A percentile compares a stretch with the other conserved stretches of the same genome.
These are phyloP conservation scores for Apodemia duryi DNA, from an alignment of 2,888 invertebrate genomes.

Conservation along the genomic window DNA sequence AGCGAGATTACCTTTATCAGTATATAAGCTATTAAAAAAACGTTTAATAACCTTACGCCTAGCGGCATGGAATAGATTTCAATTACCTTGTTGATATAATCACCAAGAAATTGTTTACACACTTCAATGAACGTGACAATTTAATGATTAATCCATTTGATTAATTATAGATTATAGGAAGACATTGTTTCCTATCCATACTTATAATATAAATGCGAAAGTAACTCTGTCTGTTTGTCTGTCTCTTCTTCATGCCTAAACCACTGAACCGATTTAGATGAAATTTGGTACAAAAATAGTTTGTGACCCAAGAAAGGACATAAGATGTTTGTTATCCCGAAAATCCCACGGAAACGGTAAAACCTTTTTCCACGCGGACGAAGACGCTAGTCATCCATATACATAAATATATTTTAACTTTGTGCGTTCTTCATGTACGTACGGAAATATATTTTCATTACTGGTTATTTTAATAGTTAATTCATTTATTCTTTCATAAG, in stretches of 20 bases:
- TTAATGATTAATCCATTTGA: neutral
- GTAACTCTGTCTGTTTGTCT: too few relatives aligned
- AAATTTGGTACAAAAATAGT: too few relatives aligned
- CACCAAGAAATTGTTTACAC: neutral
- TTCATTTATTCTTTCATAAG: too few relatives aligned
- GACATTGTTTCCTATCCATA: neutral
- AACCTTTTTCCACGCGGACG: too few relatives aligned
- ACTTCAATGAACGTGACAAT: constrained; percentile 2
- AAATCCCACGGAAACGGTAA: too few relatives aligned
- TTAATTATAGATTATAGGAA: neutral
- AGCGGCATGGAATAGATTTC: neutral
- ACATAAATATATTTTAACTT: neutral
- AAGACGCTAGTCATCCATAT: neutral
- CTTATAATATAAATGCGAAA: too few relatives aligned
- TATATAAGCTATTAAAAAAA: constrained; percentile 1
- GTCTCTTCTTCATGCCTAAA: too few relatives aligned
- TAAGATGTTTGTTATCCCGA: too few relatives aligned
- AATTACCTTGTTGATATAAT: constrained; percentile 4
- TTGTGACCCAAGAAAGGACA: too few relatives aligned
- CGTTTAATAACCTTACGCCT: neutral
- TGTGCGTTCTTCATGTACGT: neutral
- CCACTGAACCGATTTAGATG: too few relatives aligned
- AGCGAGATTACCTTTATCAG: neutral
- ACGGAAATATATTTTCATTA: too few relatives aligned
- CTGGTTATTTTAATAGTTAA: too few relatives aligned